A percentile compares a stretch with the other conserved stretches of the same genome.
Evolutionary conservation across 2,797 vertebrate species (phyloP).

Genomic region (Alauda arvensis): DNA sequence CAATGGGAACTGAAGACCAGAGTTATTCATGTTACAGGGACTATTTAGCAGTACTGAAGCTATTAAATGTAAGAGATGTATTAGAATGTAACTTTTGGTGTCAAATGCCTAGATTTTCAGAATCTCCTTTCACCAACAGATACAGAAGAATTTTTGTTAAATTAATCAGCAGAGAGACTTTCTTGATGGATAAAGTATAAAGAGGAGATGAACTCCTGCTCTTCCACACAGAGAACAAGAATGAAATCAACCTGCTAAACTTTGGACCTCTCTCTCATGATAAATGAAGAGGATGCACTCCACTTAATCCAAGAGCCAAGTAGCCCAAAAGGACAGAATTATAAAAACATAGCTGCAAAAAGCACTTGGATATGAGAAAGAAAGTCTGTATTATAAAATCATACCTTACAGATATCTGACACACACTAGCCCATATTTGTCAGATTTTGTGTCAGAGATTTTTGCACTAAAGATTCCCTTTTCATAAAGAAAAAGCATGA

Average conservation of each 20-base stretch:
- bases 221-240: not conserved
- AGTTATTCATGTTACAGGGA: not conserved
- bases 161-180: not conserved
- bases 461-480: not conserved
- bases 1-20: not conserved
- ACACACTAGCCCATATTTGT: not conserved
- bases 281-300: not conserved
- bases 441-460: not conserved
- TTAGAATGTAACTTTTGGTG: not conserved
- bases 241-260: not conserved
- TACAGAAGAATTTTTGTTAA: not conserved
- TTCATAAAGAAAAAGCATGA: not conserved
- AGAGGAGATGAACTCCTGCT: not conserved
- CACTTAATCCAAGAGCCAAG: not conserved
- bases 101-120: not conserved
- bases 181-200: not conserved
- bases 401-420: not conserved
- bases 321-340: not conserved
- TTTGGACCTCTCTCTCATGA: rapidly evolving
- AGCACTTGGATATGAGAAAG: not conserved
- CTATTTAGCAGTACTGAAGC: not conserved
- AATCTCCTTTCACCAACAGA: not conserved
- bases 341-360: not conserved
- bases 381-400: not conserved
- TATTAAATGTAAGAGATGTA: not conserved